Evolutionary conservation across 2,888 invertebrate species (phyloP), one percentile per base, ranked within the genome.

Genomic region (Atrina japonica): DNA sequence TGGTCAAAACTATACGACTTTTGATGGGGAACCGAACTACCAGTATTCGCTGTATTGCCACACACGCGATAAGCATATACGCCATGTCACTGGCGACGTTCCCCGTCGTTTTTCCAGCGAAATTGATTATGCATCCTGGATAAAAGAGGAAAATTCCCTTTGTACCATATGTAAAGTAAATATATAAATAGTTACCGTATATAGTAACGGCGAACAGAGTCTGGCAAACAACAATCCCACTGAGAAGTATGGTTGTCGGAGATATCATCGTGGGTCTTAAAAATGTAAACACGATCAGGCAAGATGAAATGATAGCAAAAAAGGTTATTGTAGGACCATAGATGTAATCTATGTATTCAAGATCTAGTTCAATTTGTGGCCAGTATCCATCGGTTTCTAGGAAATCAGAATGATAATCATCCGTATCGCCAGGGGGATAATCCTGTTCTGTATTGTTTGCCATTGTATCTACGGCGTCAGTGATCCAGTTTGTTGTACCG

Each of bases 121-220:
- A 56, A 23, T 23, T 3, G 18, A 56, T 11, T 2, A 56, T 56
- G 23, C 56, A 56, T 16, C 35, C 35, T 40, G 56, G 56, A 14
- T 40, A 23, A 21, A 56, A 35, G 16, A 56, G 35, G 23, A 40
- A 35, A n/a, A 56, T 29, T 5, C 23, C 40, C 23, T 23, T 40
- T 18, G 56, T 6, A 23, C 56, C 56, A 21, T 56, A 40, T 6
- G 56, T 56, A 40, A 56, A 21, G 35, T 56, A 56, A 7, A 56
- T 56, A 21, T 56, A 56, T 21, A 56, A 40, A 40, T 56, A 56
- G 23, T 56, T 56, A 9, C 56, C 56, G 56, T 56, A 56, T 14
- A 35, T 18, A 7, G 40, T 35, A 21, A 56, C 23, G 9, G 56
- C 35, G 14, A 40, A 40, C 11, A 56, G 30, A 2, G 56, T 56